Conservation (phyloP, 2,113 vertebrate genomes). For the Eonycteris spelaea region DNA sequence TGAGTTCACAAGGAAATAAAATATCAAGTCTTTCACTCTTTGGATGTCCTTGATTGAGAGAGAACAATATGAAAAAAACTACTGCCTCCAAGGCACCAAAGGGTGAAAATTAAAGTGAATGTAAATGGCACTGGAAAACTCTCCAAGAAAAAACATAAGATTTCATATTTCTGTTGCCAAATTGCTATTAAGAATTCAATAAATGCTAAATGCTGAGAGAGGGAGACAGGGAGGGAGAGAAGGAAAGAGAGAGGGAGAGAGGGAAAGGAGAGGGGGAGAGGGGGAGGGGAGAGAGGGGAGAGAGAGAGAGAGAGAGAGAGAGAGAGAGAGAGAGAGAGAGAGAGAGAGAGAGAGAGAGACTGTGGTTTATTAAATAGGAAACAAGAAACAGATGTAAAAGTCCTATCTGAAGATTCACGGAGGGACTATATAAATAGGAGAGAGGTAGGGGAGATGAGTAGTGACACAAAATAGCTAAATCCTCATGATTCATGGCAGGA, state of each 20-base stretch:
- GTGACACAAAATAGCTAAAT: not conserved
- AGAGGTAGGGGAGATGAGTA: not conserved
- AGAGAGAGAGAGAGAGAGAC: not conserved
- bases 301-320: not conserved
- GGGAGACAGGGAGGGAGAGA: too few relatives aligned
- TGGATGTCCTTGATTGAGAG: not conserved
- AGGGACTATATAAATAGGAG: not conserved
- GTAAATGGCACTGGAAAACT: not conserved
- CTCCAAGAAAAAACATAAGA: not conserved
- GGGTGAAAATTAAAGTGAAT: not conserved
- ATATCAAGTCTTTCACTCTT: not conserved
- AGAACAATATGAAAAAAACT: not conserved
- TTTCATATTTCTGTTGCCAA: not conserved
- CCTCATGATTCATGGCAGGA: not conserved
- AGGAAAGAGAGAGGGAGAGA: too few relatives aligned
- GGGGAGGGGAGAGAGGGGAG: not conserved
- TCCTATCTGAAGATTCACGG: not conserved
- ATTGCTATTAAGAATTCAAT: not conserved
- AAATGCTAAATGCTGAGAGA: not conserved
- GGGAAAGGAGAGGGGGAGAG: not conserved
- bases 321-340: too few relatives aligned
- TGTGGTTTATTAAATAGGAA: not conserved
- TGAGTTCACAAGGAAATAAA: not conserved
- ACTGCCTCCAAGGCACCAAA: not conserved
- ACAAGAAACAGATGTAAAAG: not conserved